phyloP scores from a whole-genome alignment of 2,888 invertebrate species.

The Sinohyriopsis cumingii region DNA sequence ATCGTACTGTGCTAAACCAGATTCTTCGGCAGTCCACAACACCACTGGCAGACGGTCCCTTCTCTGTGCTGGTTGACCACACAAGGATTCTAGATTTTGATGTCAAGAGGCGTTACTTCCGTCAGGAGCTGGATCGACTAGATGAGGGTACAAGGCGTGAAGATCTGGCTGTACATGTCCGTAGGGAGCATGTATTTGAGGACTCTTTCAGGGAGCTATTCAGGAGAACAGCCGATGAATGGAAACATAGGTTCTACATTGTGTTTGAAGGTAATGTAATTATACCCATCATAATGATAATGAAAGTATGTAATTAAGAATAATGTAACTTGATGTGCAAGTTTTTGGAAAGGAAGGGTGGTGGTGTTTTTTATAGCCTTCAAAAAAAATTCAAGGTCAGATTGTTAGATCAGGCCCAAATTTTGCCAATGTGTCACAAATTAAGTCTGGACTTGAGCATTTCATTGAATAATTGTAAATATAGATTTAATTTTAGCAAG shows the following conservation, averaged over 20 bases:
- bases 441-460: no score
- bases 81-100: slow-evolving; percentile 91
- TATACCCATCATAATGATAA: not conserved
- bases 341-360: no score
- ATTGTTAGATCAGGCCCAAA: no score
- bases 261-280: slow-evolving; percentile 85
- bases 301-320: not conserved
- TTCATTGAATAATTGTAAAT: no score
- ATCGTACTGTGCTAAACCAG: slow-evolving; percentile 90
- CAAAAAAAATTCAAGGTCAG: no score
- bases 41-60: slow-evolving; percentile 88
- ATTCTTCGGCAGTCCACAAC: slow-evolving; percentile 83
- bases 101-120: slow-evolving; percentile 88
- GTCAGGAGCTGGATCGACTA: slow-evolving; percentile 87
- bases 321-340: no score
- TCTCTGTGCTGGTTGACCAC: slow-evolving; percentile 89
- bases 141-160: slow-evolving; percentile 80
- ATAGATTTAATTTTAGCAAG: no score
- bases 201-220: slow-evolving; percentile 91
- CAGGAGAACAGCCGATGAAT: slow-evolving; percentile 86
- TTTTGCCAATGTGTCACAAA: no score
- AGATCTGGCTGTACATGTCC: slow-evolving; percentile 89
- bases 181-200: slow-evolving; percentile 88
- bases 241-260: slow-evolving; percentile 93
- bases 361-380: no score